phyloP scores from a whole-genome alignment of 2,797 vertebrate genomes.

The Carcharodon carcharias region DNA sequence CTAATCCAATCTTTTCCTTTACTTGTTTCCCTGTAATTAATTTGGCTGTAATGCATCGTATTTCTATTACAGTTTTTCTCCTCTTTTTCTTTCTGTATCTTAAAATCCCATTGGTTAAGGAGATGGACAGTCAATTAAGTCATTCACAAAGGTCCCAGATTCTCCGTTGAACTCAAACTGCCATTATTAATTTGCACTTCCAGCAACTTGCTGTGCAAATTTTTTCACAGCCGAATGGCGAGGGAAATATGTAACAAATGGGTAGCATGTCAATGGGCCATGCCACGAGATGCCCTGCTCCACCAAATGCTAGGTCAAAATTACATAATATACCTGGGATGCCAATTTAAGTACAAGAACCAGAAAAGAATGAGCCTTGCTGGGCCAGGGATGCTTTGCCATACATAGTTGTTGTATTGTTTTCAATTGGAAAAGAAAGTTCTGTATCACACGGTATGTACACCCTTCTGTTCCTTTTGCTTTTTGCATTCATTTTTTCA shows the following conservation, averaged over 20 bases:
- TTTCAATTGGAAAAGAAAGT: neutral
- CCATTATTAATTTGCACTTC: neutral
- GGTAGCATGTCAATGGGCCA: neutral
- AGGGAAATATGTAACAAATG: neutral
- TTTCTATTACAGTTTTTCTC: neutral
- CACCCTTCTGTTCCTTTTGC: neutral
- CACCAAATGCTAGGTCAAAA: neutral
- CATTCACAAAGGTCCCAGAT: neutral
- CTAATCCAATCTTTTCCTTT: neutral
- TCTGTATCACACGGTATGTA: neutral
- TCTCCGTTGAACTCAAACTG: neutral
- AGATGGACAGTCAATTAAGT: neutral
- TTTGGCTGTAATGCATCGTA: neutral
- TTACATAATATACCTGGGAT: neutral
- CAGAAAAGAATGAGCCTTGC: neutral
- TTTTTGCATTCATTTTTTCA: neutral
- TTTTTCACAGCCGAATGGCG: neutral
- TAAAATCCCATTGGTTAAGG: neutral
- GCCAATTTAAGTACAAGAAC: neutral
- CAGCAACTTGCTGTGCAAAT: neutral
- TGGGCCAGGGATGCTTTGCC: neutral
- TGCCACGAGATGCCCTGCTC: neutral
- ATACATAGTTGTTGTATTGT: neutral
- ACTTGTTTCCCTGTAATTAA: neutral
- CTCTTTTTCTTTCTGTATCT: neutral